phyloP scores from a whole-genome alignment of 2,888 invertebrate genomes.

The Molanna angustata region DNA sequence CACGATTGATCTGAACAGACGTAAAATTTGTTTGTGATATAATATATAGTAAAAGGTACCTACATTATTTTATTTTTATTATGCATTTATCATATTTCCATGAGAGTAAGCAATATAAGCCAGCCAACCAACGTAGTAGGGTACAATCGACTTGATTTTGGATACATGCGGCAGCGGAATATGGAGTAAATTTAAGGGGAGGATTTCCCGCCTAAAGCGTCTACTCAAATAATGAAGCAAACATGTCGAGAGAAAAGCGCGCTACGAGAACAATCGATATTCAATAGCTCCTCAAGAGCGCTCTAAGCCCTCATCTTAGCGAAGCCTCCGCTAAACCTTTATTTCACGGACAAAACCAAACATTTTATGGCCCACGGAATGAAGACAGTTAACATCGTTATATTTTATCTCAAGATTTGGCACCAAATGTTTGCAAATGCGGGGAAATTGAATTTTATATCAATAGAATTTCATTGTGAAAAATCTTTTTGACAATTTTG shows the following conservation, averaged over 20 bases:
- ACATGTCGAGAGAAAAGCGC: conserved; percentile 20
- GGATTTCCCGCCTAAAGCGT: conserved; percentile 22
- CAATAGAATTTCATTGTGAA: too few relatives aligned
- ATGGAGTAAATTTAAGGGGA: conserved; percentile 6
- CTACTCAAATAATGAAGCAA: conserved; percentile 31
- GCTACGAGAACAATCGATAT: conserved; percentile 28
- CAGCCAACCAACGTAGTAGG: too few relatives aligned
- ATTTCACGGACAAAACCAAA: conserved; percentile 2
- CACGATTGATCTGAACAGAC: too few relatives aligned
- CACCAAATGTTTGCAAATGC: background rate
- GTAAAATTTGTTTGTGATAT: too few relatives aligned
- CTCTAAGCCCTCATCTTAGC: conserved; percentile 10
- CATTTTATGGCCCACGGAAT: conserved; percentile 13
- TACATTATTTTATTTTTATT: too few relatives aligned
- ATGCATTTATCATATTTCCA: too few relatives aligned
- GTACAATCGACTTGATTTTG: conserved; percentile 2
- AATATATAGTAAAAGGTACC: too few relatives aligned
- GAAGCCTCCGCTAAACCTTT: background rate
- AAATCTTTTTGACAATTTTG: too few relatives aligned
- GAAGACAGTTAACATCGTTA: conserved; percentile 6
- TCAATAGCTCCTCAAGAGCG: conserved; percentile 19
- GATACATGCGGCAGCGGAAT: background rate
- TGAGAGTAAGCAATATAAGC: too few relatives aligned
- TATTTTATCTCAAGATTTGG: conserved; percentile 4
- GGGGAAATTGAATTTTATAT: conserved; percentile 5